Percentiles rank a stretch among this genome's conserved stretches.
Evolutionary conservation across 2,797 vertebrate species (phyloP).

Genomic region (Eulemur albifrons): DNA sequence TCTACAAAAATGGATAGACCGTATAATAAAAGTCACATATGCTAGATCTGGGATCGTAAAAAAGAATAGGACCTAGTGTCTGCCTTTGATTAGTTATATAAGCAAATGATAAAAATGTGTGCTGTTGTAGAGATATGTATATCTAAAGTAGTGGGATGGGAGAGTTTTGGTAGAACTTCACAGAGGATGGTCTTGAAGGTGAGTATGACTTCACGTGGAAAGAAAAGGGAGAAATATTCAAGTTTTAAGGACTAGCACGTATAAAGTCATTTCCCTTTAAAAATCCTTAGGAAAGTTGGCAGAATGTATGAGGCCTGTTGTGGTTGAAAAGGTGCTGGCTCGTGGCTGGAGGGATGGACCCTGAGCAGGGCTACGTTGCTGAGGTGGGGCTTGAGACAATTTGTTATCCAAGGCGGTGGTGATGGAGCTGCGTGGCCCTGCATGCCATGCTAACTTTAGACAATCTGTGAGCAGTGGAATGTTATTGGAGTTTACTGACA

Average conservation of each 20-base stretch:
- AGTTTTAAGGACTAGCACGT: neutral
- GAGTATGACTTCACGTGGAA: neutral
- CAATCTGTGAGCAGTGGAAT: neutral
- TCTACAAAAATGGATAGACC: neutral
- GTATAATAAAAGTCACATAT: neutral
- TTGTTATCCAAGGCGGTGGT: neutral
- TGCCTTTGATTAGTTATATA: neutral
- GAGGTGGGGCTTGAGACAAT: neutral
- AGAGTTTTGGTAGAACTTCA: neutral
- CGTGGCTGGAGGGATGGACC: accelerated
- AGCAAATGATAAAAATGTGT: neutral
- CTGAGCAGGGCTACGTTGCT: neutral
- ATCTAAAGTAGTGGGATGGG: neutral
- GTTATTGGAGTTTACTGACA: neutral
- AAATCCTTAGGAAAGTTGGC: neutral
- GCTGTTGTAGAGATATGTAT: neutral
- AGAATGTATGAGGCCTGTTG: neutral
- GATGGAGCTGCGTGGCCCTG: neutral
- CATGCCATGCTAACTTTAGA: neutral
- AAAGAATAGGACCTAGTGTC: neutral
- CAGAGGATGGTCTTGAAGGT: neutral
- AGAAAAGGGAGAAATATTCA: neutral
- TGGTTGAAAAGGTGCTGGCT: neutral
- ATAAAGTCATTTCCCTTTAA: neutral
- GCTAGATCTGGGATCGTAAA: neutral